These are phyloP conservation scores for Cydia pomonella DNA, from an alignment of 1,140 invertebrate genomes.

Conservation along the genomic window DNA sequence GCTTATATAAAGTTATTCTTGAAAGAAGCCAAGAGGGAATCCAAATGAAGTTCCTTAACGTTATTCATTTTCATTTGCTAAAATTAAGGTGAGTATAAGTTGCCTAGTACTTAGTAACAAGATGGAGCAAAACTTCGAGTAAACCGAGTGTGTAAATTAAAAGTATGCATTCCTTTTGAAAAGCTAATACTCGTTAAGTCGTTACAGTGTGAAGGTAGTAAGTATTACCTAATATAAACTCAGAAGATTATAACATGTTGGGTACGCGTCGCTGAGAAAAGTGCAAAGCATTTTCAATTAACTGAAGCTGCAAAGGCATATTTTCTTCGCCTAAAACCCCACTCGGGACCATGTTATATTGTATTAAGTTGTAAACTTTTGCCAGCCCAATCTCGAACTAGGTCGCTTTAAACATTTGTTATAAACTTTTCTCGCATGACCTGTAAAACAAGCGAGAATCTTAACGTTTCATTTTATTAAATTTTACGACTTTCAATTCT, in stretches of 20 bases:
- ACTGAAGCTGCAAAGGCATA: neutral
- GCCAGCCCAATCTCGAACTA: neutral
- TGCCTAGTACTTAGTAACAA: neutral
- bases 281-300: neutral
- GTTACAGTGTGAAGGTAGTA: neutral
- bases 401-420: neutral
- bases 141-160: neutral
- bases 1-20: constrained; percentile 1
- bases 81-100: neutral
- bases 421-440: constrained; percentile 14
- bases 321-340: neutral
- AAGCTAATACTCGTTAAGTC: too few species aligned
- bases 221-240: constrained; percentile 1
- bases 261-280: neutral
- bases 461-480: constrained; percentile 19
- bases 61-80: constrained; percentile 1
- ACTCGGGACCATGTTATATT: constrained; percentile 1
- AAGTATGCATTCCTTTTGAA: neutral
- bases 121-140: neutral
- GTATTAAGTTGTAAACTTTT: constrained; percentile 3
- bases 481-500: constrained; percentile 14
- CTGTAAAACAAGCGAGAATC: constrained; percentile 27
- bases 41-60: constrained; percentile 4
- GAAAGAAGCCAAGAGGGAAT: neutral
- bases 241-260: neutral